Conservation (phyloP, 2,797 vertebrate genomes). For the Gorsachius magnificus region DNA sequence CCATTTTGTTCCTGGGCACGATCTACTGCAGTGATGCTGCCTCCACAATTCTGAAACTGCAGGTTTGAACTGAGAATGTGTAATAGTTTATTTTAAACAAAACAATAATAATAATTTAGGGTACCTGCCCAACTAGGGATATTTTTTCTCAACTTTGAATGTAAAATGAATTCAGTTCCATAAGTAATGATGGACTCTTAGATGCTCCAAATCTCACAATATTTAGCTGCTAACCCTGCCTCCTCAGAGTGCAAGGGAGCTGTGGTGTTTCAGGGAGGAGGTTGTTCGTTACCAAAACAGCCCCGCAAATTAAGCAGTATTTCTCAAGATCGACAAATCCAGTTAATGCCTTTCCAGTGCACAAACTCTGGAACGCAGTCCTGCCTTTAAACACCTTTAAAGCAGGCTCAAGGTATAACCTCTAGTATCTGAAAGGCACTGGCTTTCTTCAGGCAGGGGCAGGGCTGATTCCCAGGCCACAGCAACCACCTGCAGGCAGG, state of each 20-base stretch:
- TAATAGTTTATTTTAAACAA: neutral
- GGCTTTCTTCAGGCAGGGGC: neutral
- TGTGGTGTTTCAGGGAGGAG: rapidly evolving
- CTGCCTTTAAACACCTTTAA: neutral
- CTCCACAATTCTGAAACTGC: neutral
- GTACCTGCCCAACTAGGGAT: neutral
- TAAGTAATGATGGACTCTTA: neutral
- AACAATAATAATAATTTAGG: neutral
- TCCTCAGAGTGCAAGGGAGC: neutral
- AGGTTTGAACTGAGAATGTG: neutral
- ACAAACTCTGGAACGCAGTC: neutral
- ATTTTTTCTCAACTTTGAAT: neutral
- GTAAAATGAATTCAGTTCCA: neutral
- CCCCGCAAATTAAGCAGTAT: neutral
- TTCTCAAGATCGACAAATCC: neutral
- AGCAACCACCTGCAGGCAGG: too few species aligned
- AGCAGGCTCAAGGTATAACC: neutral
- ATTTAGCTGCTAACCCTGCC: neutral
- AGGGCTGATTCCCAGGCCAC: neutral
- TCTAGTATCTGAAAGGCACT: neutral
- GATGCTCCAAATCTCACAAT: neutral
- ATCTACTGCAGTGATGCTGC: neutral
- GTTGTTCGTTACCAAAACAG: neutral
- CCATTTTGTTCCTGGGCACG: neutral
- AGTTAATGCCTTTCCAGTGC: neutral